Base-by-base conservation (phyloP, 2,797 vertebrate genomes). In the Gallirallus australis region DNA sequence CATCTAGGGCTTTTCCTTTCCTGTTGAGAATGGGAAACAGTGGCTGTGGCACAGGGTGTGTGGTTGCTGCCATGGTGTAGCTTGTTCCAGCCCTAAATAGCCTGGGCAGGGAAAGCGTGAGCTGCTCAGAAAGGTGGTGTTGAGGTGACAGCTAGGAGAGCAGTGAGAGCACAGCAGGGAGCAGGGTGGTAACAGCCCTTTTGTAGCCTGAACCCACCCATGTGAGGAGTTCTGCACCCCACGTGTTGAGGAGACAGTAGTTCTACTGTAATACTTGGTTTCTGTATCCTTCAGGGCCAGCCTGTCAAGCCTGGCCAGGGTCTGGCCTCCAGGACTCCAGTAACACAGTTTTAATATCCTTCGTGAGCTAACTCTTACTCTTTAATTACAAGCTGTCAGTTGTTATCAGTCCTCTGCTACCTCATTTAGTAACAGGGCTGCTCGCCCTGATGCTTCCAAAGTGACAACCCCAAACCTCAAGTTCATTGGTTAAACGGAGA, bases 171-270 rank as follows among this genome's bases (percentile, higher is more conserved):
- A 37, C 31, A 45, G 33, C 52, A 54, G 47, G 40, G 61, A 50
- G 18, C 35, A n/a, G 53, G 63, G 37, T 24, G 11, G 5, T 15
- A 56, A 9, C 31, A 48, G 47, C 45, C 47, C 33, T 65, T 90
- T 18, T 8, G 57, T 57, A 37, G 42, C 37, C 84, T 64, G 66
- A 79, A 52, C 31, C 21, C 52, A 24, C 17, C 3, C 0, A 18
- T 0, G 1, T 9, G 61, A 76, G 39, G 25, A 5, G 8, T 53
- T 80, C 47, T 77, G 7, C 42, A 2, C 65, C 24, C 37, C 56
- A 56, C 47, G 0, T 7, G 0, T 9, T 0, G 0, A 71, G 35
- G 52, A 78, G 54, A 35, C 12, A 13, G 54, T 37, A 35, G 33
- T 85, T 69, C 75, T 78, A 45, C 57, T 82, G 24, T 37, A 56